A percentile compares a stretch with the other conserved stretches of the same genome.
Conservation (phyloP, 2,888 invertebrate species). For the Dusona sp. region DNA sequence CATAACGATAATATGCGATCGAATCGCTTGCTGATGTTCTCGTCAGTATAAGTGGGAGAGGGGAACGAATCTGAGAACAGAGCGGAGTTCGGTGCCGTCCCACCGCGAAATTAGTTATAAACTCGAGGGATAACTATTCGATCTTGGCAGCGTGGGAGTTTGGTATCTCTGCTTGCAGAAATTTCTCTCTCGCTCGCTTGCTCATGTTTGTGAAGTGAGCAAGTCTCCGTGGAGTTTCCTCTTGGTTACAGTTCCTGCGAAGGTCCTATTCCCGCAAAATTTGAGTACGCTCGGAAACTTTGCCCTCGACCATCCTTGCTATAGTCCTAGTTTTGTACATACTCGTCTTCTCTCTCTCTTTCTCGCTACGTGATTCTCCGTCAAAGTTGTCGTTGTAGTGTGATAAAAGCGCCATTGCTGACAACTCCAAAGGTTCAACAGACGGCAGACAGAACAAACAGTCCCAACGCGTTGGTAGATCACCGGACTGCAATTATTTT, state of each 20-base stretch:
- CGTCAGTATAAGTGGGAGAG: neutral
- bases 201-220: conserved; percentile 9
- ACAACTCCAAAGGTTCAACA: conserved; percentile 7
- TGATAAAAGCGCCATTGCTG: neutral
- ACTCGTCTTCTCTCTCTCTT: neutral
- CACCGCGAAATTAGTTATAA: conserved; percentile 61
- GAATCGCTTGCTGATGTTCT: conserved; percentile 29
- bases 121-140: conserved; percentile 52
- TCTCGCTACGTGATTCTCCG: neutral
- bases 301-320: conserved; percentile 16
- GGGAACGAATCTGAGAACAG: neutral
- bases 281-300: conserved; percentile 17
- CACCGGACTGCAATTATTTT: neutral
- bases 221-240: conserved; percentile 21
- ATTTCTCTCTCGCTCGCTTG: conserved; percentile 25
- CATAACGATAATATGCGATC: conserved; percentile 17
- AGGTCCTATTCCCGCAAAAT: conserved; percentile 29
- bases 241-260: conserved; percentile 18
- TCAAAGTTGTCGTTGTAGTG: neutral
- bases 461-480: neutral
- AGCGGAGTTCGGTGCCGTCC: conserved; percentile 9
- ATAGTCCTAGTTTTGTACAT: neutral
- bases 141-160: conserved; percentile 47
- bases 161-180: conserved; percentile 42
- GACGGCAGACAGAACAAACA: neutral